These are phyloP conservation scores for Protonibea diacanthus DNA, from an alignment of 2,797 vertebrate species.

Conservation along the genomic window DNA sequence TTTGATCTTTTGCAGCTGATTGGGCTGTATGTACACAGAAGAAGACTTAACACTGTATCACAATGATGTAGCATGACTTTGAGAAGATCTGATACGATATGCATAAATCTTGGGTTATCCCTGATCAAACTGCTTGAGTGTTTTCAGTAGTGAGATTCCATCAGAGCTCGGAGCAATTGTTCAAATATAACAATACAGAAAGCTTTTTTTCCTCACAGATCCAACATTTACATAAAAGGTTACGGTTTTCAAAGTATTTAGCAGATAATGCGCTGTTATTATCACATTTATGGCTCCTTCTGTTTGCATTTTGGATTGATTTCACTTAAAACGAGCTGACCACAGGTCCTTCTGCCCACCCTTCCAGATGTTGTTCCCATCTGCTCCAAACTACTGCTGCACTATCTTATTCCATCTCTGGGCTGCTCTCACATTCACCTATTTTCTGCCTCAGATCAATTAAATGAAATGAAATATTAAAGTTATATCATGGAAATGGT, in stretches of 20 bases:
- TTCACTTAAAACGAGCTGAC: slow-evolving; percentile 28
- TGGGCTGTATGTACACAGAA: background rate
- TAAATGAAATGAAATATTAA: slow-evolving; percentile 17
- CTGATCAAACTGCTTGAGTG: background rate
- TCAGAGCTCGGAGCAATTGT: slow-evolving; percentile 1
- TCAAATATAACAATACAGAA: background rate
- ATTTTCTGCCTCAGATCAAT: slow-evolving; percentile 35
- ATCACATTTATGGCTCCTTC: slow-evolving; percentile 21
- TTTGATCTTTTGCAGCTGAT: background rate
- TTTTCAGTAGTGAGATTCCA: slow-evolving; percentile 1
- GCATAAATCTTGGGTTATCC: background rate
- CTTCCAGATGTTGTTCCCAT: slow-evolving; percentile 60
- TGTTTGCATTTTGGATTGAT: slow-evolving; percentile 41
- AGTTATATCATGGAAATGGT: background rate
- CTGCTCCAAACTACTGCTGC: slow-evolving; percentile 65
- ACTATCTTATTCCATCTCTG: slow-evolving; percentile 48
- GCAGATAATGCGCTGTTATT: slow-evolving; percentile 27
- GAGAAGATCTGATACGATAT: slow-evolving; percentile 6
- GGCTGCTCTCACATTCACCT: slow-evolving; percentile 51
- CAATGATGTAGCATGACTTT: background rate
- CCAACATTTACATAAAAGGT: slow-evolving; percentile 23
- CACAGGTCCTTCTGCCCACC: slow-evolving; percentile 36
- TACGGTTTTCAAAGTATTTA: slow-evolving; percentile 25
- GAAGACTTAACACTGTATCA: background rate
- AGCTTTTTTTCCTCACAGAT: background rate